Percentiles rank a stretch among this genome's conserved stretches.
Conservation (phyloP, 2,797 vertebrate species). For the Diplodus sargus region DNA sequence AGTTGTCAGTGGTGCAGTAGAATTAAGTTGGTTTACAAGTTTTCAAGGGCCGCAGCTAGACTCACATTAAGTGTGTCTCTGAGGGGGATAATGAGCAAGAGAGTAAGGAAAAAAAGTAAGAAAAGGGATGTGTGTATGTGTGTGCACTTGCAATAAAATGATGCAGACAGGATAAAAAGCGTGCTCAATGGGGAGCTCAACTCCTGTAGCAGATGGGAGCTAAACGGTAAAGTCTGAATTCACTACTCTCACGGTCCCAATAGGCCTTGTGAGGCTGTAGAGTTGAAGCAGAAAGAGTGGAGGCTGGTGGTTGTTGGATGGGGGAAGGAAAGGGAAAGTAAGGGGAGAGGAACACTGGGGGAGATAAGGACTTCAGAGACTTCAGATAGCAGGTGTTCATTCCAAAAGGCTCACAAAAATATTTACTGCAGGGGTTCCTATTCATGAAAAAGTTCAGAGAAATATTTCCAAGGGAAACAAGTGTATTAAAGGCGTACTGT, state of each 20-base stretch:
- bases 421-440: constrained; percentile 44
- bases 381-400: constrained; percentile 66
- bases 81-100: constrained; percentile 20
- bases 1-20: constrained; percentile 20
- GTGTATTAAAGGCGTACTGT: background rate
- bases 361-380: constrained; percentile 63
- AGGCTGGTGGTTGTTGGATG: constrained; percentile 20
- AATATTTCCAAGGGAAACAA: constrained; percentile 30
- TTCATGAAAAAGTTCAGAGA: constrained; percentile 41
- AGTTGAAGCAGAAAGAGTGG: constrained; percentile 44
- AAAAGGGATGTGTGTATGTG: background rate
- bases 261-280: constrained; percentile 73
- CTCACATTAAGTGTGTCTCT: constrained; percentile 35
- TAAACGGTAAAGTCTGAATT: constrained; percentile 90
- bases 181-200: constrained; percentile 85
- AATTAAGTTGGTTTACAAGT: constrained; percentile 37
- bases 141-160: constrained; percentile 50
- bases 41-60: constrained; percentile 24
- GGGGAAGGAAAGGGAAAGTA: background rate
- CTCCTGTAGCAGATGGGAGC: constrained; percentile 92
- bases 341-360: constrained; percentile 27
- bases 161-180: constrained; percentile 84
- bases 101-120: background rate
- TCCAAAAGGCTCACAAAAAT: constrained; percentile 51
- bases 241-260: constrained; percentile 89